Percentiles rank a stretch among this genome's conserved stretches.
phyloP scores from a whole-genome alignment of 2,113 vertebrate genomes.

The Atherinomorus stipes region DNA sequence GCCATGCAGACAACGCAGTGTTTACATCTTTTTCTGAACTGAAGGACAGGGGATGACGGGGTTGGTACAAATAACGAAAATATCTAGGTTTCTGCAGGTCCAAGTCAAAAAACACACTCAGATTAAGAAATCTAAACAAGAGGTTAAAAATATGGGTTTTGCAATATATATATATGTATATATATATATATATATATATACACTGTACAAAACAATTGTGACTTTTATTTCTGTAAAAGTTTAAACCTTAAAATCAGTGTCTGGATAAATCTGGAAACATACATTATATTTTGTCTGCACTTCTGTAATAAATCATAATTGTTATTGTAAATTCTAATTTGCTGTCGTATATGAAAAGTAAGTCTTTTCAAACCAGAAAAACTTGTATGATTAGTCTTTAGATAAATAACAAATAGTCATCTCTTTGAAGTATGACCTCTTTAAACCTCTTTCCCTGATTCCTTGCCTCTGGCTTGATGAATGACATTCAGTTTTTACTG shows the following conservation, averaged over 20 bases:
- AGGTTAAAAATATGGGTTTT: too few species aligned
- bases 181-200: too few species aligned
- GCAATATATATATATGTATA: too few species aligned
- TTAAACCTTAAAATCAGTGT: background rate
- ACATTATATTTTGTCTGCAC: background rate
- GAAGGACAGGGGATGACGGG: background rate
- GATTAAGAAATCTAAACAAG: too few species aligned
- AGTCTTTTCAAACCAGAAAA: background rate
- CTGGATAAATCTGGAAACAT: background rate
- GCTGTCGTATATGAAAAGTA: background rate
- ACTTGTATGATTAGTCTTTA: background rate
- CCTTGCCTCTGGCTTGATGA: background rate
- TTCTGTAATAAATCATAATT: background rate
- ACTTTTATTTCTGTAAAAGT: too few species aligned
- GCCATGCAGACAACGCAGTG: background rate
- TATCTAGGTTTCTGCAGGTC: too few species aligned
- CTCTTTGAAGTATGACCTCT: background rate
- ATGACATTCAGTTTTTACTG: background rate
- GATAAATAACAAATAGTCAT: background rate
- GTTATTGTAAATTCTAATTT: too few species aligned
- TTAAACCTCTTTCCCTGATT: background rate
- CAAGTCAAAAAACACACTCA: too few species aligned
- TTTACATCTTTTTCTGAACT: background rate
- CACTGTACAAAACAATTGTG: too few species aligned
- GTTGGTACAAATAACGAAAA: background rate